Base-by-base conservation (phyloP, 2,113 vertebrate species). In the Apeltes quadracus region DNA sequence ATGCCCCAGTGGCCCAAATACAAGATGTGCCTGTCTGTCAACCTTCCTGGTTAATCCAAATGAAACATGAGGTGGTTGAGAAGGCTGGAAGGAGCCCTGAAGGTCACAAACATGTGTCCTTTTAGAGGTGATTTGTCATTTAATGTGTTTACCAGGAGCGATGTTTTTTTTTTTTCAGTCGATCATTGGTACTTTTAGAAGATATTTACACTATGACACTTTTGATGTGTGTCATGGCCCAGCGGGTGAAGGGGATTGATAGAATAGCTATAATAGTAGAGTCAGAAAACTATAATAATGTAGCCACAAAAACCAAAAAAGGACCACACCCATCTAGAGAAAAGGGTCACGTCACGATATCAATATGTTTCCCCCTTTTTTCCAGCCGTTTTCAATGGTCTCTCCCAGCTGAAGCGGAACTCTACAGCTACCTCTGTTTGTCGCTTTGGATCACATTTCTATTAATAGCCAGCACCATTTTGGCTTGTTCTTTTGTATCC, bases 401-500 rank as follows among this genome's bases (percentile, higher is more conserved):
- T 69, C 38, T 50, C 59, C 50, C 53, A 34, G 46, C 5, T 48
- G 48, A 53, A 44, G 59, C 8, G 14, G 9, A 25, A 27, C 39
- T 77, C 65, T 7, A 16, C 11, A 48, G 38, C 70, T 34, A 20
- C 22, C 43, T 29, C n/a, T 55, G 55, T 11, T 62, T 53, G 46
- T 48, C 25, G 16, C 34, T 51, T 34, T 23, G 32, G 38, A 63
- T 67, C n/a, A 34, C 59, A 48, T 72, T 61, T 75, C 57, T 75
- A 64, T 77, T 61, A 44, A 74, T 57, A 76, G 59, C 38, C 20
- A 7, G 22, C 25, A 3, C 57, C 46, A 66, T 75, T 70, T 69
- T 72, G 27, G 54, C n/a, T 56, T 53, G 10, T 75, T 66, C 8
- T 15, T 36, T 46, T 43, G 29, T 46, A 22, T 29, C 51, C 23